Percentiles rank a stretch among this genome's conserved stretches.
phyloP scores from a whole-genome alignment of 1,140 invertebrate species.

The Cephus cinctus region DNA sequence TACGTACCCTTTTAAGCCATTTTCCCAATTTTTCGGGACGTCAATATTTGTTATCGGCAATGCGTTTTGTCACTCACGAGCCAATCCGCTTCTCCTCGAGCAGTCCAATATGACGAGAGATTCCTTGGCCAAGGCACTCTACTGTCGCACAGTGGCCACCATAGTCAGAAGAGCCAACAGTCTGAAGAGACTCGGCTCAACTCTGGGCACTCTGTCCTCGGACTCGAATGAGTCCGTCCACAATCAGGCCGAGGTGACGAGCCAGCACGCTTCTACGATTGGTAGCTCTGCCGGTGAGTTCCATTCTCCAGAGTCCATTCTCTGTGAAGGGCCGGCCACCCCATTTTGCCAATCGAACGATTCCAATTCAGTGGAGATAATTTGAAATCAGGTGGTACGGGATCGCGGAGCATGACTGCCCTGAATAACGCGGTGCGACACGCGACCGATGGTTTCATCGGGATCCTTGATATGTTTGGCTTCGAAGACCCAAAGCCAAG shows the following conservation, averaged over 20 bases:
- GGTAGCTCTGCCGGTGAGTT: conserved; percentile 63
- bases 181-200: conserved; percentile 83
- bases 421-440: conserved; percentile 89
- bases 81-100: no score
- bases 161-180: conserved; percentile 91
- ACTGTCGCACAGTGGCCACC: conserved; percentile 92
- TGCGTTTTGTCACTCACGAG: no score
- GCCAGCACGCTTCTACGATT: conserved; percentile 84
- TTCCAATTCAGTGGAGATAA: no score
- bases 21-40: no score
- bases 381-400: conserved; percentile 62
- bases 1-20: no score
- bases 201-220: conserved; percentile 83
- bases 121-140: conserved; percentile 88
- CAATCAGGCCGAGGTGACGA: conserved; percentile 80
- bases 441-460: conserved; percentile 93
- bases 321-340: no score
- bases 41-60: no score
- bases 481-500: conserved; percentile 90
- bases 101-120: conserved; percentile 84
- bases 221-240: conserved; percentile 90
- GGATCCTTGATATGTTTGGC: conserved; percentile 94
- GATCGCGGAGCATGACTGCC: conserved; percentile 88
- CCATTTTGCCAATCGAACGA: no score
- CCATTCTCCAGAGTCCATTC: not conserved